Evolutionary conservation across 2,888 invertebrate species (phyloP).

Genomic region (Thymelicus acteon): DNA sequence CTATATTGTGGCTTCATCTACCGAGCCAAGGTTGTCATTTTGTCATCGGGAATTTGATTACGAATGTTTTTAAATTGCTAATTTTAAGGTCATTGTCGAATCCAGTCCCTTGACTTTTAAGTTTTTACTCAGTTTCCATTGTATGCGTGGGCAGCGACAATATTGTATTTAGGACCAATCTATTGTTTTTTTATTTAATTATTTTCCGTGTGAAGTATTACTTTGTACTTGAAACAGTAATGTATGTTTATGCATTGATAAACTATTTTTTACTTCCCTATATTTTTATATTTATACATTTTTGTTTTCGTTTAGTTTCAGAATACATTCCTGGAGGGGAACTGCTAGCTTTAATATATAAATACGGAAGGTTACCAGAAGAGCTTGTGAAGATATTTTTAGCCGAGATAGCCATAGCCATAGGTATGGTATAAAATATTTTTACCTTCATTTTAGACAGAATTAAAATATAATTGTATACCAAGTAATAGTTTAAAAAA

Average conservation of each 20-base stretch:
- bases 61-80: constrained; percentile 37
- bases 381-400: constrained; percentile 92
- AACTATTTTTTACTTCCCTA: too few species aligned
- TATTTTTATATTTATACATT: constrained; percentile 20
- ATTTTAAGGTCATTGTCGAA: constrained; percentile 52
- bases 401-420: constrained; percentile 93
- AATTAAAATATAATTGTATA: too few species aligned
- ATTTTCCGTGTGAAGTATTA: neutral
- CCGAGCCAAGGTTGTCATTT: constrained; percentile 40
- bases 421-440: constrained; percentile 85
- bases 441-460: too few species aligned
- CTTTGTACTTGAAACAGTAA: neutral
- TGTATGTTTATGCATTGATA: neutral
- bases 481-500: too few species aligned
- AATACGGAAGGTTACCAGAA: constrained; percentile 90
- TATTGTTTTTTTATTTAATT: neutral
- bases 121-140: neutral
- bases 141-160: neutral
- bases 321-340: constrained; percentile 95
- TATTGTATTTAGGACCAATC: neutral
- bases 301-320: constrained; percentile 85
- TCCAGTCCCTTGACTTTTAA: neutral
- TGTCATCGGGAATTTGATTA: constrained; percentile 40
- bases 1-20: too few species aligned
- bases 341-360: constrained; percentile 89